These are phyloP conservation scores for Rhorus exstirpatorius DNA, from an alignment of 2,888 invertebrate genomes.

Conservation along the genomic window DNA sequence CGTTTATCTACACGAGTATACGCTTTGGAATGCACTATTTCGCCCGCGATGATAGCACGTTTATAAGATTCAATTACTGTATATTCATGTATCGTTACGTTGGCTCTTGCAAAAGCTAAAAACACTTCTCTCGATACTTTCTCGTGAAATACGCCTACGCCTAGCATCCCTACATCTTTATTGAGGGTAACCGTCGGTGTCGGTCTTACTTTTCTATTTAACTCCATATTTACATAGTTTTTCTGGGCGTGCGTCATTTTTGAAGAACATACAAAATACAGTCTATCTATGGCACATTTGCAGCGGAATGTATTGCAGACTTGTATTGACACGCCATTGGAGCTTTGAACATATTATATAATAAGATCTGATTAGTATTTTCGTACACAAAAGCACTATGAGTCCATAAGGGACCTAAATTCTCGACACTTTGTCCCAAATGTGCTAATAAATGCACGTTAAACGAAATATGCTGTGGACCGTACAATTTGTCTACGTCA, in stretches of 20 bases:
- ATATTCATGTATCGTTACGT: too few species aligned
- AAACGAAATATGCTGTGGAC: not conserved
- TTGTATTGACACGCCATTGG: not conserved
- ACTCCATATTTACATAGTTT: too few species aligned
- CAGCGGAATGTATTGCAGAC: conserved; percentile 1
- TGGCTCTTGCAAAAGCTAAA: too few species aligned
- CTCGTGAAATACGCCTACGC: too few species aligned
- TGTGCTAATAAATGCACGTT: conserved; percentile 20
- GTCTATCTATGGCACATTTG: conserved; percentile 12
- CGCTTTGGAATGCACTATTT: conserved; percentile 28
- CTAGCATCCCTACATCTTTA: too few species aligned
- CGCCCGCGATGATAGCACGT: not conserved
- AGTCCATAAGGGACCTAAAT: conserved; percentile 18
- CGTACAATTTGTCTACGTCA: conserved; percentile 17
- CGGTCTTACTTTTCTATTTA: too few species aligned
- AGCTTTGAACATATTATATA: conserved; percentile 12
- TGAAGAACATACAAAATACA: not conserved
- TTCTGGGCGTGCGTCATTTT: not conserved
- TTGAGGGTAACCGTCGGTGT: too few species aligned
- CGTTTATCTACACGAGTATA: conserved; percentile 51
- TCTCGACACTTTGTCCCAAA: conserved; percentile 14
- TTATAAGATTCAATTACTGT: too few species aligned
- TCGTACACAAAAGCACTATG: conserved; percentile 34
- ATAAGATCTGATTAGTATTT: conserved; percentile 1
- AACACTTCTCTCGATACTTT: too few species aligned